Percentiles rank a stretch among this genome's conserved stretches.
Evolutionary conservation across 2,113 vertebrate genomes (phyloP).

Genomic region (Pseudolaguvia tuberculata): DNA sequence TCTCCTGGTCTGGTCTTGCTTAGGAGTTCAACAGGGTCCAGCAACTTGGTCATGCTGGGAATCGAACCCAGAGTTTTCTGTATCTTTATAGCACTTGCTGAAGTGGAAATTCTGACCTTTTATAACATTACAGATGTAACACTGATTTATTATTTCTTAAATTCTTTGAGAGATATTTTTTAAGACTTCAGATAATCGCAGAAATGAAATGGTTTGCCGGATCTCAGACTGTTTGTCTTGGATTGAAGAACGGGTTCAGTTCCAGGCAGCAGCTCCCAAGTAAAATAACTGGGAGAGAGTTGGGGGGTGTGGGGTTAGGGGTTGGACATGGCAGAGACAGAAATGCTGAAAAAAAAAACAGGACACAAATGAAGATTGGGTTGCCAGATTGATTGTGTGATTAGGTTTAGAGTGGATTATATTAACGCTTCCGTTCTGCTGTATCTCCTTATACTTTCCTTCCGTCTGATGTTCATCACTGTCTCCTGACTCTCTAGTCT

Average conservation of each 20-base stretch:
- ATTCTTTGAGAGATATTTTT: slow-evolving; percentile 20
- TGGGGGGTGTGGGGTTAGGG: slow-evolving; percentile 24
- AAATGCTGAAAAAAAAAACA: neutral
- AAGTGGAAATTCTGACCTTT: too few species aligned
- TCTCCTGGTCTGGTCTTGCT: too few species aligned
- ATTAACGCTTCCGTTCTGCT: neutral
- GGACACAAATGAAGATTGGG: neutral
- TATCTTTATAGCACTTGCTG: too few species aligned
- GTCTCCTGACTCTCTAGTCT: neutral
- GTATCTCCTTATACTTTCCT: neutral
- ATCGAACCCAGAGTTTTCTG: too few species aligned
- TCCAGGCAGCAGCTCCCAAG: slow-evolving; percentile 40
- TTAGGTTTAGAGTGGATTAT: too few species aligned
- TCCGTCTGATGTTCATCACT: neutral
- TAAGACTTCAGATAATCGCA: slow-evolving; percentile 19
- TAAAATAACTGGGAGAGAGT: slow-evolving; percentile 54
- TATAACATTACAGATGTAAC: too few species aligned
- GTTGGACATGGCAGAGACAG: slow-evolving; percentile 54
- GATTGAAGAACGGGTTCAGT: slow-evolving; percentile 31
- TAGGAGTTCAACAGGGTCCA: too few species aligned
- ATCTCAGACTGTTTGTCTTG: slow-evolving; percentile 61
- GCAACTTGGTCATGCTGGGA: too few species aligned
- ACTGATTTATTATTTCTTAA: neutral
- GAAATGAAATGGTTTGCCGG: slow-evolving; percentile 56
- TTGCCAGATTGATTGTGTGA: neutral